Conservation (phyloP, 1,140 invertebrate species). For the Trachymyrmex septentrionalis region DNA sequence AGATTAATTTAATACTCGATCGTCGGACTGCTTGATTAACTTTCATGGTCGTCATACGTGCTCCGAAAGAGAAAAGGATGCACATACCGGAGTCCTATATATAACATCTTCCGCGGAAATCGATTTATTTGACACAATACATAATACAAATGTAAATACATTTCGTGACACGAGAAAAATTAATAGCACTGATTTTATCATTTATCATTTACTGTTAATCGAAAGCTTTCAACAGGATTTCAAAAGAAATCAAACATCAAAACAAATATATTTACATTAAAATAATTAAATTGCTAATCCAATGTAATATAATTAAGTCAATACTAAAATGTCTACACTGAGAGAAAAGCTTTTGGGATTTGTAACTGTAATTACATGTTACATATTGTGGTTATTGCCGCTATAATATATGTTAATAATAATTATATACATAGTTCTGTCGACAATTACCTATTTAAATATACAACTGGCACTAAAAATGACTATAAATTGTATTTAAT, state of each 20-base stretch:
- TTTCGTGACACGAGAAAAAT: slow-evolving; percentile 7
- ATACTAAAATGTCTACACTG: no score
- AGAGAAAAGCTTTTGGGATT: no score
- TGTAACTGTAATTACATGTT: no score
- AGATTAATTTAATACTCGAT: slow-evolving; percentile 75
- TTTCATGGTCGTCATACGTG: slow-evolving; percentile 71
- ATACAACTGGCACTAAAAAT: no score
- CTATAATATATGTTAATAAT: no score
- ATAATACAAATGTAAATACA: slow-evolving; percentile 14
- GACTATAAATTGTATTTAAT: no score
- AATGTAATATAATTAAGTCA: neutral
- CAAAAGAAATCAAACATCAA: neutral
- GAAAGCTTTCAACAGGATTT: neutral
- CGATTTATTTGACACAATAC: neutral
- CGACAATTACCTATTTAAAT: no score
- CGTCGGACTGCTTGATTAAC: slow-evolving; percentile 75
- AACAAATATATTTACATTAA: neutral
- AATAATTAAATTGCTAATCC: neutral
- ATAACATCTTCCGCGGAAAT: slow-evolving; percentile 11
- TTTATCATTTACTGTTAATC: neutral
- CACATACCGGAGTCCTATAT: neutral
- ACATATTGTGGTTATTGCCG: no score
- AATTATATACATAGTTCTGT: no score
- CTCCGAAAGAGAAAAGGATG: slow-evolving; percentile 26
- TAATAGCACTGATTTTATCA: neutral